phyloP scores from a whole-genome alignment of 2,888 invertebrate species.

The Leptarthrus brevirostris region DNA sequence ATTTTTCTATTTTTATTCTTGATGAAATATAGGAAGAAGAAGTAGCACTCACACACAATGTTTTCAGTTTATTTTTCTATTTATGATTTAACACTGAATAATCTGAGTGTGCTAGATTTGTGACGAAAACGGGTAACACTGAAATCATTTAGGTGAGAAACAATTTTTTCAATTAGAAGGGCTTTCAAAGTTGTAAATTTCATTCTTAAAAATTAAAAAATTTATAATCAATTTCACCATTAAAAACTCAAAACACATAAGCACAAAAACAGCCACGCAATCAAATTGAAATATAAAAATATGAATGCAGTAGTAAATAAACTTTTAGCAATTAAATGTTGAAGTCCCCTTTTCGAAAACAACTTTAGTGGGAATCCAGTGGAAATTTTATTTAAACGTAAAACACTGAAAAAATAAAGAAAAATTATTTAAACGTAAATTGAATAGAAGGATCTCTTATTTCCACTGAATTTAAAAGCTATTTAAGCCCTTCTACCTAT shows the following conservation, averaged over 20 bases:
- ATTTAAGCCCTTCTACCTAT: background rate
- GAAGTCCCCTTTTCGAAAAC: constrained; percentile 10
- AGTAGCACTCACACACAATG: constrained; percentile 51
- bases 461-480: background rate
- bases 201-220: constrained; percentile 18
- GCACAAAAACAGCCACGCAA: constrained; percentile 13
- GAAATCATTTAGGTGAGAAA: constrained; percentile 60
- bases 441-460: too few species aligned
- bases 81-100: constrained; percentile 45
- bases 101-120: constrained; percentile 56
- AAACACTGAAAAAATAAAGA: background rate
- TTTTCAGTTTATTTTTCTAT: constrained; percentile 46
- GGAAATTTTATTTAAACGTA: background rate
- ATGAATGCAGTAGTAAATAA: too few species aligned
- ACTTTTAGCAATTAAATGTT: background rate
- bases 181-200: constrained; percentile 53
- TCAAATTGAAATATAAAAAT: constrained; percentile 22
- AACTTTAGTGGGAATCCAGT: background rate
- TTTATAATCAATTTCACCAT: constrained; percentile 7
- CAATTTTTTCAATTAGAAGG: constrained; percentile 58
- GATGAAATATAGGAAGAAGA: constrained; percentile 46
- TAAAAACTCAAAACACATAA: constrained; percentile 23
- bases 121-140: constrained; percentile 58
- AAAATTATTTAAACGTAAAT: too few species aligned
- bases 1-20: constrained; percentile 43